phyloP scores from a whole-genome alignment of 2,797 vertebrate species.

The Enteromius viviparus region DNA sequence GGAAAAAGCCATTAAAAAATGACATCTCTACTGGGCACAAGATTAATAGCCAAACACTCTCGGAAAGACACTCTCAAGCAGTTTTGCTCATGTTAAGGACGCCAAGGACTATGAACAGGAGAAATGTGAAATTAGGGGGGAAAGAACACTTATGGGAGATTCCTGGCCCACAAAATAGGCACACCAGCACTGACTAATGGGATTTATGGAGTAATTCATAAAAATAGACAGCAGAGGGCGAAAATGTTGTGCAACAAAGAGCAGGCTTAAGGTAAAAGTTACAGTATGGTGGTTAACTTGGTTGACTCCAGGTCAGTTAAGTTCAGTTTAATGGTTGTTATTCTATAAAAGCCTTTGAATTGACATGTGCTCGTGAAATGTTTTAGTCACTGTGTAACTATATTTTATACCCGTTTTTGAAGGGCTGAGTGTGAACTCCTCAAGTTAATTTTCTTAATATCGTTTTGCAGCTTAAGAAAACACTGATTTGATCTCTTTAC shows the following conservation, averaged over 20 bases:
- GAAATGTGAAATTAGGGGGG: neutral
- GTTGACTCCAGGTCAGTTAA: neutral
- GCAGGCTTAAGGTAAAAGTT: slow-evolving; percentile 24
- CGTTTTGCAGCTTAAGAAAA: neutral
- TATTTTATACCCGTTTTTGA: slow-evolving; percentile 2
- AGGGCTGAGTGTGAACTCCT: neutral
- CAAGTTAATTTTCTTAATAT: neutral
- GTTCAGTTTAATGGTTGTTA: neutral
- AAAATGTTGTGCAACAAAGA: slow-evolving; percentile 25
- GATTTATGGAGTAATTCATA: slow-evolving; percentile 25
- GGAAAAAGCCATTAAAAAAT: slow-evolving; percentile 39
- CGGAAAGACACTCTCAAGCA: slow-evolving; percentile 21
- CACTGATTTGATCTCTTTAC: slow-evolving; percentile 34
- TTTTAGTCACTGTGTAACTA: neutral
- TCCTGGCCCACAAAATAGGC: slow-evolving; percentile 1
- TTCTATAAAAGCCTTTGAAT: neutral
- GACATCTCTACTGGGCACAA: slow-evolving; percentile 15
- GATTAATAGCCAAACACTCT: slow-evolving; percentile 35
- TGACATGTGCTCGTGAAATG: neutral
- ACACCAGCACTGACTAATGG: neutral
- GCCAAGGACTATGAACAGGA: slow-evolving; percentile 4
- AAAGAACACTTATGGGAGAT: neutral
- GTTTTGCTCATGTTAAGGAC: slow-evolving; percentile 31
- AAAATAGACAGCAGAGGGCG: slow-evolving; percentile 55
- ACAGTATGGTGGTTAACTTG: neutral